These are phyloP conservation scores for Mycetomoellerius zeteki DNA, from an alignment of 1,140 invertebrate species.

Conservation along the genomic window DNA sequence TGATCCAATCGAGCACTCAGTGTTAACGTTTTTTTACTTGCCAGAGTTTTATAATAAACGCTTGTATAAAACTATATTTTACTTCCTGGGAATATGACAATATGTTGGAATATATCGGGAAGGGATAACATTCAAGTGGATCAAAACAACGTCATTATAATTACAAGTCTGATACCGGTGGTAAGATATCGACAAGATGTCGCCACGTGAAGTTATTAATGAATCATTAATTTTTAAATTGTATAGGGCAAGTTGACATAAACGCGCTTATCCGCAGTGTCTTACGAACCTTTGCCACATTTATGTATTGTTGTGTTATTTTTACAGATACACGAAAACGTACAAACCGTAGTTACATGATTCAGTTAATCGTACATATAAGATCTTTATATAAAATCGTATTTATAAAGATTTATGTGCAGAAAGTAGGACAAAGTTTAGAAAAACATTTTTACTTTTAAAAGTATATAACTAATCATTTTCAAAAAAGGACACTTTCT, in stretches of 20 bases:
- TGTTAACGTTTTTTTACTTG: not conserved
- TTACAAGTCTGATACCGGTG: not conserved
- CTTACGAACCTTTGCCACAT: not conserved
- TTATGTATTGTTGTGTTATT: not conserved
- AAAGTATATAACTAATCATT: not conserved
- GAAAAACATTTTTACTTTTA: not conserved
- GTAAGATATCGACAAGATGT: not conserved
- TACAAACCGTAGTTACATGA: not conserved
- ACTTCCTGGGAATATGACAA: constrained; percentile 26
- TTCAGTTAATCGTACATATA: not conserved
- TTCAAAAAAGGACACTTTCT: not conserved
- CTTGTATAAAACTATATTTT: not conserved
- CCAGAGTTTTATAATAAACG: not conserved
- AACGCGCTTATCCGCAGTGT: not conserved
- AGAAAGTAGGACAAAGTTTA: not conserved
- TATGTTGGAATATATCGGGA: not conserved
- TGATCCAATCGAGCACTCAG: not conserved
- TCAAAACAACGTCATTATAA: not conserved
- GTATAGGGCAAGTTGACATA: not conserved
- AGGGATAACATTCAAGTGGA: not conserved
- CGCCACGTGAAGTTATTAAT: constrained; percentile 6
- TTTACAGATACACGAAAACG: not conserved
- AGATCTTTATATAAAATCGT: not conserved
- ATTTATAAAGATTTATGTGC: not conserved
- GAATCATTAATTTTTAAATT: constrained; percentile 38